phyloP scores from a whole-genome alignment of 2,888 invertebrate species.

The Myopa tessellatipennis region DNA sequence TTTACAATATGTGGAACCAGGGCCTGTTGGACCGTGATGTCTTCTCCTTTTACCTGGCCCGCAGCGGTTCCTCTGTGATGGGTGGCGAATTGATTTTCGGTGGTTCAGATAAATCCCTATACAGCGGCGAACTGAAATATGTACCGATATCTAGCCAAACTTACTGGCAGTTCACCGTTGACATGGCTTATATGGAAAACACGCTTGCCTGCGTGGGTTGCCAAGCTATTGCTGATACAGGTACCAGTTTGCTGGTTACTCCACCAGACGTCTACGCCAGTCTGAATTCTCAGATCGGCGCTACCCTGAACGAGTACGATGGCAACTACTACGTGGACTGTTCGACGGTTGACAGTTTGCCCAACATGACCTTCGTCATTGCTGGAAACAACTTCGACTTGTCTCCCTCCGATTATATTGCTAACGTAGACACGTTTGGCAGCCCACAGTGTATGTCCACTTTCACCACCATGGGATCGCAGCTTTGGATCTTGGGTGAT shows the following conservation, averaged over 20 bases:
- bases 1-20: conserved; percentile 90
- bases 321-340: conserved; percentile 76
- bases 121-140: conserved; percentile 74
- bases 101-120: conserved; percentile 89
- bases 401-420: conserved; percentile 82
- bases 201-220: conserved; percentile 77
- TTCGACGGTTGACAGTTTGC: conserved; percentile 78
- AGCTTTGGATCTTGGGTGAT: conserved; percentile 96
- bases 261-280: conserved; percentile 81
- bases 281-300: conserved; percentile 73
- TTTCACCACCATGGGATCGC: conserved; percentile 76
- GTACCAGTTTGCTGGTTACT: conserved; percentile 93
- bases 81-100: conserved; percentile 92
- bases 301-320: conserved; percentile 38
- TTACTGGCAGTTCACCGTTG: conserved; percentile 97
- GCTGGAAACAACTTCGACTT: conserved; percentile 81
- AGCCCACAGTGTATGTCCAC: conserved; percentile 64
- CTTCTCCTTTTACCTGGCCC: conserved; percentile 93
- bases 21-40: conserved; percentile 76
- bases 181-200: conserved; percentile 71
- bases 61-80: conserved; percentile 69
- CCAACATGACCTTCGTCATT: conserved; percentile 79
- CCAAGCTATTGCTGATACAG: conserved; percentile 93
- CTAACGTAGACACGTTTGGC: too few relatives aligned
- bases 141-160: conserved; percentile 82